A percentile compares a stretch with the other conserved stretches of the same genome.
These are phyloP conservation scores for Prolemur simus DNA, from an alignment of 2,113 vertebrate genomes.

Conservation along the genomic window DNA sequence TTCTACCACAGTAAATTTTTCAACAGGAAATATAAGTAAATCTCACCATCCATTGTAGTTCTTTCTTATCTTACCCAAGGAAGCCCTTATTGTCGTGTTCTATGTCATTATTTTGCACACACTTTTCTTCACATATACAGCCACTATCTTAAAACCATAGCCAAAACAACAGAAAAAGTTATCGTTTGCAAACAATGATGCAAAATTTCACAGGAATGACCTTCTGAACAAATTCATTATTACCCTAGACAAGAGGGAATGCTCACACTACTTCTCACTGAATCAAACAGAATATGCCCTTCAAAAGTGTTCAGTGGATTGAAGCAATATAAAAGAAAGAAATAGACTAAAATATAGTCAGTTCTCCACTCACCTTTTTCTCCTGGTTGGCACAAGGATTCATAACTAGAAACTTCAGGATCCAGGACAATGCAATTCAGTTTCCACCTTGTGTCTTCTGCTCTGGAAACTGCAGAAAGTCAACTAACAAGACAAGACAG, in stretches of 20 bases:
- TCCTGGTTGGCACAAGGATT: not conserved
- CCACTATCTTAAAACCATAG: not conserved
- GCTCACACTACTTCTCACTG: not conserved
- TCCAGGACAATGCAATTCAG: not conserved
- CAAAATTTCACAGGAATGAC: not conserved
- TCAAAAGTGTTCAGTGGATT: not conserved
- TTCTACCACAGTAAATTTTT: not conserved
- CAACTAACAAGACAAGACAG: constrained; percentile 80
- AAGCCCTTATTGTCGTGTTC: not conserved
- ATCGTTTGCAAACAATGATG: not conserved
- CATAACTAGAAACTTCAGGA: not conserved
- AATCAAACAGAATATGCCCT: not conserved
- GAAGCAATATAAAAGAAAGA: not conserved
- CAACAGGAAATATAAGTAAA: not conserved
- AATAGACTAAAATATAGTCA: not conserved
- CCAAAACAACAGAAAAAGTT: not conserved
- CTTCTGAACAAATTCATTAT: not conserved
- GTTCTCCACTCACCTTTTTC: not conserved
- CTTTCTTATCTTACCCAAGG: not conserved
- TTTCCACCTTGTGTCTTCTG: not conserved
- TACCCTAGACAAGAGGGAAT: not conserved
- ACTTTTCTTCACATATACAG: not conserved
- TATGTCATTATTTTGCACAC: not conserved
- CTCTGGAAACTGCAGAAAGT: constrained; percentile 58
- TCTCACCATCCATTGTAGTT: not conserved